Conservation (phyloP, 2,113 vertebrate species). For the Zosterops japonicus region DNA sequence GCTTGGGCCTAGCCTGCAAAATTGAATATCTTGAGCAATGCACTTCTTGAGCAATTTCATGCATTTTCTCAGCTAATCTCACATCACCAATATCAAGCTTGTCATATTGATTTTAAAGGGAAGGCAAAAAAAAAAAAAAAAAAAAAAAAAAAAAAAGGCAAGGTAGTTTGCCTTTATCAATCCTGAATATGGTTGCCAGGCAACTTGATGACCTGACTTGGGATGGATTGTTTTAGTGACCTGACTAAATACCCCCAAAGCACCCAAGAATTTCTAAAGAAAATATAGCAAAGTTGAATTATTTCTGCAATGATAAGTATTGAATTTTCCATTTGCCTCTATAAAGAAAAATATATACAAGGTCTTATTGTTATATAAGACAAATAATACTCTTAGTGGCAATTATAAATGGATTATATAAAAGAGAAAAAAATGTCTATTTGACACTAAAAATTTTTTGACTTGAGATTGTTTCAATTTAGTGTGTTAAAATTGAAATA, state of each 20-base stretch:
- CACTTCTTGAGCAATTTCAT: slow-evolving; percentile 66
- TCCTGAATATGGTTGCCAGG: slow-evolving; percentile 78
- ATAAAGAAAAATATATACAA: neutral
- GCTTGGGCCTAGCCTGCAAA: neutral
- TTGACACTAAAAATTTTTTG: neutral
- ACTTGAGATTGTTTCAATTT: neutral
- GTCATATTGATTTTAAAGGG: slow-evolving; percentile 84
- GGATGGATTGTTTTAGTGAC: slow-evolving; percentile 40
- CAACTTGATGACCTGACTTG: slow-evolving; percentile 80
- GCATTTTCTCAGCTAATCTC: slow-evolving; percentile 81
- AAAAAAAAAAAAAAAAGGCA: slow-evolving; percentile 49
- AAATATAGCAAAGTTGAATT: neutral
- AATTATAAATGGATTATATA: neutral
- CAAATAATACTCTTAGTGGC: neutral
- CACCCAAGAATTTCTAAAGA: slow-evolving; percentile 63
- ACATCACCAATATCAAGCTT: slow-evolving; percentile 81
- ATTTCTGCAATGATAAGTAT: slow-evolving; percentile 8
- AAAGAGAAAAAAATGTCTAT: neutral
- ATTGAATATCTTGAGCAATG: slow-evolving; percentile 65
- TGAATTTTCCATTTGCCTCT: neutral
- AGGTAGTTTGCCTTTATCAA: slow-evolving; percentile 85
- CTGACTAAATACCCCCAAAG: slow-evolving; percentile 67
- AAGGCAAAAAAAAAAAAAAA: slow-evolving; percentile 12
- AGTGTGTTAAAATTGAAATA: neutral
- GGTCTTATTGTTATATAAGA: neutral